Conservation (phyloP, 2,888 invertebrate genomes). For the Flabesymbios commensalis region DNA sequence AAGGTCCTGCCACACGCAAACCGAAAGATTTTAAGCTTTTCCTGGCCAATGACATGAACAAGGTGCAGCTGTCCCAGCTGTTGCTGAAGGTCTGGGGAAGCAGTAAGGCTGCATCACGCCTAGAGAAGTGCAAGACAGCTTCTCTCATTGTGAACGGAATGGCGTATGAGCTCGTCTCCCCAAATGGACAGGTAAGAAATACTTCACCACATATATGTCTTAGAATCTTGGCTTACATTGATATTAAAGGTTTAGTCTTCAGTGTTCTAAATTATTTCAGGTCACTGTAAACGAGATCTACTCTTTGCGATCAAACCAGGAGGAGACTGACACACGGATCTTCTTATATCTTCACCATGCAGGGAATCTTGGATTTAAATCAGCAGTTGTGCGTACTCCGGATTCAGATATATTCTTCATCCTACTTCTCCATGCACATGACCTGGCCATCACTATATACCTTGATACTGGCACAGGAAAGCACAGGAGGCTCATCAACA, state of each 20-base stretch:
- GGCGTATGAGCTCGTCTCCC: conserved; percentile 1
- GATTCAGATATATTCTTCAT: too few relatives aligned
- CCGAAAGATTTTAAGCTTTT: neutral
- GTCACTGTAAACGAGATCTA: neutral
- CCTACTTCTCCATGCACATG: too few relatives aligned
- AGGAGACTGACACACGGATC: neutral
- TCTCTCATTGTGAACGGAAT: conserved; percentile 7
- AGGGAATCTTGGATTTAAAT: neutral
- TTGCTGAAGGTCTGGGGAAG: conserved; percentile 9
- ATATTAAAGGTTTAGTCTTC: too few relatives aligned
- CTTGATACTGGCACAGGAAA: too few relatives aligned
- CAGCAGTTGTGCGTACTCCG: too few relatives aligned
- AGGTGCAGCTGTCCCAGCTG: conserved; percentile 8
- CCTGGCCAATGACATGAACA: conserved; percentile 12
- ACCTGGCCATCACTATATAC: too few relatives aligned
- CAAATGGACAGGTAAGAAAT: conserved; percentile 5
- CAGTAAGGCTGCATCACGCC: neutral
- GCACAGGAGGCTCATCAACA: too few relatives aligned
- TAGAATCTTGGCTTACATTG: too few relatives aligned
- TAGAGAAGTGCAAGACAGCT: neutral
- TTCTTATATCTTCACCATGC: conserved; percentile 7
- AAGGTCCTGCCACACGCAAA: neutral
- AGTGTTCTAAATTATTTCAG: too few relatives aligned
- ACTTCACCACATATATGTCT: neutral
- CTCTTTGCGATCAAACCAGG: conserved; percentile 1